phyloP scores from a whole-genome alignment of 2,797 vertebrate species.

The Melanotaenia trifasciata region DNA sequence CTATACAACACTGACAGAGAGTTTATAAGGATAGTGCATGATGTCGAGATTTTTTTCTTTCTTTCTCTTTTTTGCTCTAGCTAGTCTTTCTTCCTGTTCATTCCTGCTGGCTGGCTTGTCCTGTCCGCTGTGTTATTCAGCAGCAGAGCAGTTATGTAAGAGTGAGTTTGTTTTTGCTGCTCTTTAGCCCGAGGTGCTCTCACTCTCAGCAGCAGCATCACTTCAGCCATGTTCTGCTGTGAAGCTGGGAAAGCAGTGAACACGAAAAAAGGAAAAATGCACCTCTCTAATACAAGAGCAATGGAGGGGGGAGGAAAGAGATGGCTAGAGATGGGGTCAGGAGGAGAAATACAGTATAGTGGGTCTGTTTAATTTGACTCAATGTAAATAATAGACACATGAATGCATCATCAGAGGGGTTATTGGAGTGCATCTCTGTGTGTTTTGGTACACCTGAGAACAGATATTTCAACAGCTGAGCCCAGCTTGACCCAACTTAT shows the following conservation, averaged over 20 bases:
- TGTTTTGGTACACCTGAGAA: constrained; percentile 32
- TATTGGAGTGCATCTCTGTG: constrained; percentile 2
- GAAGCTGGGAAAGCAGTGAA: constrained; percentile 49
- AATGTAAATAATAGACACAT: not conserved
- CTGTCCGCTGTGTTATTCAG: constrained; percentile 48
- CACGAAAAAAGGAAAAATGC: constrained; percentile 68
- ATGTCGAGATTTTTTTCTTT: not conserved
- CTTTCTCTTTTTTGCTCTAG: not conserved
- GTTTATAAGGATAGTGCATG: not conserved
- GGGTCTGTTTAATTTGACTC: constrained; percentile 37
- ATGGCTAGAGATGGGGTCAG: constrained; percentile 27
- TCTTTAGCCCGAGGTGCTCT: constrained; percentile 71
- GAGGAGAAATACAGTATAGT: not conserved
- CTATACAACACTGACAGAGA: not conserved
- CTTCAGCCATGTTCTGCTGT: constrained; percentile 52
- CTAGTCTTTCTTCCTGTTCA: constrained; percentile 13
- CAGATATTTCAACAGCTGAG: constrained; percentile 48
- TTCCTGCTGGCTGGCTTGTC: constrained; percentile 36
- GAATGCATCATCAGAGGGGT: not conserved
- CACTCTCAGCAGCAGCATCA: constrained; percentile 49
- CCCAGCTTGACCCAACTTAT: constrained; percentile 26
- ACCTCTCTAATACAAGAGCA: constrained; percentile 15
- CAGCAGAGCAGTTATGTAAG: constrained; percentile 74
- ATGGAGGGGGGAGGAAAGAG: constrained; percentile 29
- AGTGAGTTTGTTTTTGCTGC: constrained; percentile 74